phyloP scores from a whole-genome alignment of 2,888 invertebrate genomes.

The Adineta ricciae region DNA sequence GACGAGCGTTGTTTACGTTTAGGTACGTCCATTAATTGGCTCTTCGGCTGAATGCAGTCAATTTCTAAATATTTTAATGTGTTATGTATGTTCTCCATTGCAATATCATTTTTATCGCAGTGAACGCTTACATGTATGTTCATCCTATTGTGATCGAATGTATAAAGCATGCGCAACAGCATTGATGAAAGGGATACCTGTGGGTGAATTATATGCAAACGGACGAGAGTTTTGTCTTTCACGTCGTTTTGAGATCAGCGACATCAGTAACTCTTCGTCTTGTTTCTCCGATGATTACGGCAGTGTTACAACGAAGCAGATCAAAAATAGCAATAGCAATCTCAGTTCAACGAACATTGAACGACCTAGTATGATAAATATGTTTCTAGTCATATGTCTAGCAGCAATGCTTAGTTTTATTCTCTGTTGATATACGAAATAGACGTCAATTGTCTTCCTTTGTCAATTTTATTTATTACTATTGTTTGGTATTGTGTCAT shows the following conservation, averaged over 20 bases:
- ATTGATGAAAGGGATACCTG: slow-evolving; percentile 46
- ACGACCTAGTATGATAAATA: background rate
- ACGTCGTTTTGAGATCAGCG: slow-evolving; percentile 43
- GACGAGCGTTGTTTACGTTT: background rate
- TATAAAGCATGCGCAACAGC: slow-evolving; percentile 46
- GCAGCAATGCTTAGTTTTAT: background rate
- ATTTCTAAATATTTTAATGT: slow-evolving; percentile 50
- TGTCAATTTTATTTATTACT: background rate
- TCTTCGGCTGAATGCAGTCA: slow-evolving; percentile 46
- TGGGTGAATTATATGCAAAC: slow-evolving; percentile 43
- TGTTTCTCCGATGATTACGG: background rate
- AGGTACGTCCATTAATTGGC: slow-evolving; percentile 48
- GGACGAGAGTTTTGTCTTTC: slow-evolving; percentile 46
- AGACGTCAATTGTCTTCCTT: background rate
- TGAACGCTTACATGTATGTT: slow-evolving; percentile 47
- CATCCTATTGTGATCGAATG: slow-evolving; percentile 47
- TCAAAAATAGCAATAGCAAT: background rate
- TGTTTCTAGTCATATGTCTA: background rate
- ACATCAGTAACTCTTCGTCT: background rate
- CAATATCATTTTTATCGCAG: slow-evolving; percentile 43
- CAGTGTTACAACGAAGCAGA: background rate
- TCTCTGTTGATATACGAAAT: background rate
- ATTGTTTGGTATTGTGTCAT: background rate
- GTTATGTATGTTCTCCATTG: slow-evolving; percentile 49
- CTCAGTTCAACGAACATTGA: background rate